A percentile compares a stretch with the other conserved stretches of the same genome.
These are phyloP conservation scores for Chondrosia reniformis DNA, from an alignment of 37 sponge, comb jelly and placozoan species.

Conservation along the genomic window DNA sequence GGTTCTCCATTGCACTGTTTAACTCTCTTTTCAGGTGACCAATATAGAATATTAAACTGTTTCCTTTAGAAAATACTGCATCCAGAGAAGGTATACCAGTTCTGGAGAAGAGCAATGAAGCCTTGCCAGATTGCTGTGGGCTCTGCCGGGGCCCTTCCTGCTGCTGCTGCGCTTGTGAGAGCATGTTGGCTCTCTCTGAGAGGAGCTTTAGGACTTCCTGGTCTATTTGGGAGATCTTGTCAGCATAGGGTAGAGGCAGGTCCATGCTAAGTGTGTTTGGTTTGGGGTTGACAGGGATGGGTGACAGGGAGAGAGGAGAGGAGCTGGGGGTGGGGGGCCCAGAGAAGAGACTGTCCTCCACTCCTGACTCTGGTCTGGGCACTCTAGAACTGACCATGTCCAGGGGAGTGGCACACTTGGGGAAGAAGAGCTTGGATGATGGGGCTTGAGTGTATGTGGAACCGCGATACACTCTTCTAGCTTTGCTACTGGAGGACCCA, in stretches of 20 bases:
- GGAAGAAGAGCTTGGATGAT: constrained; percentile 2
- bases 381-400: background rate
- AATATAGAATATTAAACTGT: constrained; percentile 24
- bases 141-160: background rate
- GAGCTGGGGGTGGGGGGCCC: background rate
- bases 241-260: constrained; percentile 20
- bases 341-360: background rate
- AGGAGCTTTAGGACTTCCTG: constrained; percentile 51
- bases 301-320: constrained; percentile 1
- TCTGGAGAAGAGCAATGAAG: constrained; percentile 28
- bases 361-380: background rate
- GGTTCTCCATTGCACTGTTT: constrained; percentile 13
- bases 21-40: constrained; percentile 34
- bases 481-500: background rate
- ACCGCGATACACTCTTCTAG: background rate
- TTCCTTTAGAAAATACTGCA: constrained; percentile 47
- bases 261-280: constrained; percentile 13
- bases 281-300: background rate
- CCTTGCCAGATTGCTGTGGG: constrained; percentile 13
- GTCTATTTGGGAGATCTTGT: constrained; percentile 43
- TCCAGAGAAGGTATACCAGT: constrained; percentile 35
- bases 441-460: background rate
- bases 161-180: constrained; percentile 24
- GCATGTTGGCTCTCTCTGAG: constrained; percentile 48
- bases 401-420: background rate